Evolutionary conservation across 2,888 invertebrate genomes (phyloP).

Genomic region (Abrostola tripartita): DNA sequence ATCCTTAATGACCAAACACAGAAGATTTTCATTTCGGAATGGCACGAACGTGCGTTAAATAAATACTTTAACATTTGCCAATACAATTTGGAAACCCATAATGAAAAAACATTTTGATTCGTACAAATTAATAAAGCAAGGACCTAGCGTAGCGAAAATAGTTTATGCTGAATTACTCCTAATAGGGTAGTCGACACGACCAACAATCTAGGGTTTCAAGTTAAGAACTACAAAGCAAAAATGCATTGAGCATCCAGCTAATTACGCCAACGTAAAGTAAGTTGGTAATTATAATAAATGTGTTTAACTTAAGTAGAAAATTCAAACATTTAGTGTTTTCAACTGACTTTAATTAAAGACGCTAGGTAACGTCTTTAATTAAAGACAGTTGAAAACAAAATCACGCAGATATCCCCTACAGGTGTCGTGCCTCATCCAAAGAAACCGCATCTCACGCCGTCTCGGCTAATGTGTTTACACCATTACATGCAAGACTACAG

Average conservation of each 20-base stretch:
- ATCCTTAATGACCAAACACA: no score
- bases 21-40: no score
- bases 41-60: no score
- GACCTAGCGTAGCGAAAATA: no score
- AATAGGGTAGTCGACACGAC: no score
- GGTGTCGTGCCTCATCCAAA: slow-evolving; percentile 76
- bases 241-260: slow-evolving; percentile 3
- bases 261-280: slow-evolving; percentile 10
- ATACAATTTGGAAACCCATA: no score
- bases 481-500: slow-evolving; percentile 75
- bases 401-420: slow-evolving; percentile 58
- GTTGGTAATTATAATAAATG: slow-evolving; percentile 20
- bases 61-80: no score
- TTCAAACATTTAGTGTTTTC: slow-evolving; percentile 20
- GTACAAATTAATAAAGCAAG: no score
- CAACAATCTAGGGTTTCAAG: no score
- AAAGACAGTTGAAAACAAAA: slow-evolving; percentile 53
- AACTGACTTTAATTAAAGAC: slow-evolving; percentile 52
- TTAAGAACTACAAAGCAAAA: no score
- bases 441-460: slow-evolving; percentile 69
- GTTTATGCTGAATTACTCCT: no score
- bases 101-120: no score
- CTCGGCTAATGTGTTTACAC: slow-evolving; percentile 83
- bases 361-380: slow-evolving; percentile 51
- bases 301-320: slow-evolving; percentile 20